Conservation (phyloP, 2,113 vertebrate genomes). For the Eolophus roseicapilla region DNA sequence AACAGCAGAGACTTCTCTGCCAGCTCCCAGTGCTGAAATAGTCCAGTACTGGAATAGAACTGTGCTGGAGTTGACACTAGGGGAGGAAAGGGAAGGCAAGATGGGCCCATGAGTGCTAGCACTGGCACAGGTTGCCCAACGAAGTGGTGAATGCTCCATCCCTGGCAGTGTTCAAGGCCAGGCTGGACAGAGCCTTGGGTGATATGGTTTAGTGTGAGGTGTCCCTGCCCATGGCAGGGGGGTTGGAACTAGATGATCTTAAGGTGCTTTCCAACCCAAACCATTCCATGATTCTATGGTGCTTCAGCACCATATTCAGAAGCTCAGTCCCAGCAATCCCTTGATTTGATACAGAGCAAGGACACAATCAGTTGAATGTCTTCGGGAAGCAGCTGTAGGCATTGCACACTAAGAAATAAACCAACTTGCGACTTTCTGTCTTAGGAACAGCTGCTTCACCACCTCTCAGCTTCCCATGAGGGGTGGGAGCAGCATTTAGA, state of each 20-base stretch:
- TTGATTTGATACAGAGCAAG: neutral
- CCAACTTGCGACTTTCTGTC: neutral
- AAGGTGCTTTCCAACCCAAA: neutral
- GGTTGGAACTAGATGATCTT: neutral
- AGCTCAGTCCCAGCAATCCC: accelerated
- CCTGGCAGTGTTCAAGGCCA: neutral
- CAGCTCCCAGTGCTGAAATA: neutral
- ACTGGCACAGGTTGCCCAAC: neutral
- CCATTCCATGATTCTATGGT: neutral
- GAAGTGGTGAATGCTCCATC: neutral
- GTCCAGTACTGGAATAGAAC: neutral
- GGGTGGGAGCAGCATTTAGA: neutral
- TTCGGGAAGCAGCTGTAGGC: neutral
- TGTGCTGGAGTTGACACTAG: neutral
- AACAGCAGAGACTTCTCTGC: neutral
- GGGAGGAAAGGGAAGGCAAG: neutral
- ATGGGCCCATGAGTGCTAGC: accelerated
- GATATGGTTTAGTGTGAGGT: neutral
- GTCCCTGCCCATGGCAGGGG: neutral
- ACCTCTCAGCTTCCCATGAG: accelerated
- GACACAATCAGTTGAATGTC: accelerated
- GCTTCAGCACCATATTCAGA: accelerated
- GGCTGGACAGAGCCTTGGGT: neutral
- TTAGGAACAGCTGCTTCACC: neutral
- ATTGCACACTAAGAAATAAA: neutral